Conservation (phyloP, 2,113 vertebrate genomes). For the Macrotus californicus region DNA sequence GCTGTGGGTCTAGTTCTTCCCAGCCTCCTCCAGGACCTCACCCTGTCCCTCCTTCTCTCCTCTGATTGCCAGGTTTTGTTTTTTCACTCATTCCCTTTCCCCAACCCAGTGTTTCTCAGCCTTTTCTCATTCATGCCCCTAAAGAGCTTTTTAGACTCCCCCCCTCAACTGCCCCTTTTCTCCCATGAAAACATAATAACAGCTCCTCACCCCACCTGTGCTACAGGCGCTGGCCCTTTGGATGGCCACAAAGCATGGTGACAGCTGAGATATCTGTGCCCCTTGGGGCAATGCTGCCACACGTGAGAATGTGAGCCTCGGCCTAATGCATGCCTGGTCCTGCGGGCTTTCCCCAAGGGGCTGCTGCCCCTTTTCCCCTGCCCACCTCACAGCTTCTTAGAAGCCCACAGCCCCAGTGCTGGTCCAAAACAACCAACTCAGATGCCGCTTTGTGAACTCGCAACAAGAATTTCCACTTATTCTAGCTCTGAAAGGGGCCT, state of each 20-base stretch:
- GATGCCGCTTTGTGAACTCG: background rate
- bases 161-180: background rate
- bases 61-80: background rate
- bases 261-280: background rate
- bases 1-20: background rate
- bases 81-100: background rate
- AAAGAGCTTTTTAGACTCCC: background rate
- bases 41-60: background rate
- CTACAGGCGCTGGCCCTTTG: rapidly evolving
- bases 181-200: too few relatives aligned
- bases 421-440: background rate
- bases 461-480: rapidly evolving
- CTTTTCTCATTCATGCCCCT: background rate
- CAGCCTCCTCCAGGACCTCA: background rate
- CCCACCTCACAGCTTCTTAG: background rate
- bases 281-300: rapidly evolving
- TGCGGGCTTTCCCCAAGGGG: rapidly evolving
- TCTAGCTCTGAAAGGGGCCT: background rate
- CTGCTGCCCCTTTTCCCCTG: background rate
- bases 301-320: rapidly evolving
- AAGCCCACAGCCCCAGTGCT: rapidly evolving
- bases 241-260: background rate
- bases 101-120: background rate
- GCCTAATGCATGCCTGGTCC: background rate
- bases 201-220: rapidly evolving